Evolutionary conservation across 2,113 vertebrate species (phyloP).

Genomic region (Melanerpes formicivorus): DNA sequence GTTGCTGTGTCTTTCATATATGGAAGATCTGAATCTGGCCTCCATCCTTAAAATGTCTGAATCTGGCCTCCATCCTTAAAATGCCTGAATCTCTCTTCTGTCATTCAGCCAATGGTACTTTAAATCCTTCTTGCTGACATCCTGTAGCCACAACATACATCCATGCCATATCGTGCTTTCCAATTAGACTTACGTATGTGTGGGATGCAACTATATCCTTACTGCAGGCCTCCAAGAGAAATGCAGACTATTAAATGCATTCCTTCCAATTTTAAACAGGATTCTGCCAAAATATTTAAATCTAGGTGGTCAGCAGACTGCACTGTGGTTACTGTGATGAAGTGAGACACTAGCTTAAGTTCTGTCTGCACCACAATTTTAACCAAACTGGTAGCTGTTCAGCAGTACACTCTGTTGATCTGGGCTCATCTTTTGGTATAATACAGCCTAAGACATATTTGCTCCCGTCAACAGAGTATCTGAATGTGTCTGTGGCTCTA

Average conservation of each 20-base stretch:
- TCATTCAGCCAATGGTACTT: background rate
- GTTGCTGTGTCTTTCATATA: background rate
- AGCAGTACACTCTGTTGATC: background rate
- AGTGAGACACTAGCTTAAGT: background rate
- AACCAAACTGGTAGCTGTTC: background rate
- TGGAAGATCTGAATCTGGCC: background rate
- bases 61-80: background rate
- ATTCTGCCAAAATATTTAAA: constrained; percentile 38
- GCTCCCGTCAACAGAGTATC: background rate
- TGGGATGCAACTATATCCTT: constrained; percentile 5
- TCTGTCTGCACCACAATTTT: background rate
- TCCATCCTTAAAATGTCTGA: background rate
- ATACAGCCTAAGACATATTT: background rate
- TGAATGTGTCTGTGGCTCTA: fast-evolving
- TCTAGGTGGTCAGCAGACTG: constrained; percentile 22
- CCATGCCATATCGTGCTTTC: background rate
- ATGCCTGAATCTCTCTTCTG: background rate
- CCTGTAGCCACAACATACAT: background rate
- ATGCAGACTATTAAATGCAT: constrained; percentile 23
- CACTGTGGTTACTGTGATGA: background rate
- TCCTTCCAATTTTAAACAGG: constrained; percentile 12
- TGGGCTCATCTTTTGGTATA: background rate
- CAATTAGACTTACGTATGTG: background rate
- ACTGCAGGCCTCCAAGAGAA: constrained; percentile 10
- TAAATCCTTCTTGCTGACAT: background rate